Percentiles rank a stretch among this genome's conserved stretches.
phyloP scores from a whole-genome alignment of 2,797 vertebrate genomes.

The Ctenochaetus hawaiiensis region DNA sequence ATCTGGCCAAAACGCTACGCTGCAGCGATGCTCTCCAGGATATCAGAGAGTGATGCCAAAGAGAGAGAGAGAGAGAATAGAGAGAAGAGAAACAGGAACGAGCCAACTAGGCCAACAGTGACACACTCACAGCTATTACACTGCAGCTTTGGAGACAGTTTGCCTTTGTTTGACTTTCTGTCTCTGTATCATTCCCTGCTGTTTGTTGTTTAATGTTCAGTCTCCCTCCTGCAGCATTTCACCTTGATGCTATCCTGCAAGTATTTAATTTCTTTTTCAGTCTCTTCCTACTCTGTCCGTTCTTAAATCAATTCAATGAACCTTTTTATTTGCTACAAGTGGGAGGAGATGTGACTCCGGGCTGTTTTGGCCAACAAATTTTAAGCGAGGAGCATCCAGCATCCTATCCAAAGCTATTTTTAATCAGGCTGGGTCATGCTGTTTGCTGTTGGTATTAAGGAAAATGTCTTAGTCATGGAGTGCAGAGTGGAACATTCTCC shows the following conservation, averaged over 20 bases:
- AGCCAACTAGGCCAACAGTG: conserved; percentile 75
- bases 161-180: conserved; percentile 34
- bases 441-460: conserved; percentile 56
- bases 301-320: conserved; percentile 43
- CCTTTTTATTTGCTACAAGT: conserved; percentile 49
- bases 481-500: conserved; percentile 65
- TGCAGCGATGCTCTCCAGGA: conserved; percentile 73
- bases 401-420: conserved; percentile 64
- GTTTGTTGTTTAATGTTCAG: conserved; percentile 1
- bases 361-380: conserved; percentile 48
- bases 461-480: conserved; percentile 70
- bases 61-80: conserved; percentile 34
- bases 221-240: conserved; percentile 8
- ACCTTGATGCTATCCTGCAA: not conserved
- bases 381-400: conserved; percentile 55
- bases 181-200: conserved; percentile 12
- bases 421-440: conserved; percentile 45
- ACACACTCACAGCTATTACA: conserved; percentile 51
- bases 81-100: conserved; percentile 60
- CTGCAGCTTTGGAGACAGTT: conserved; percentile 44
- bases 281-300: not conserved
- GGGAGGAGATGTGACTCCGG: conserved; percentile 39
- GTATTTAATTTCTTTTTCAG: not conserved
- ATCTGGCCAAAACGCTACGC: conserved; percentile 70
- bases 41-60: conserved; percentile 69